These are phyloP conservation scores for Cebidichthys violaceus DNA, from an alignment of 2,113 vertebrate genomes.

Conservation along the genomic window DNA sequence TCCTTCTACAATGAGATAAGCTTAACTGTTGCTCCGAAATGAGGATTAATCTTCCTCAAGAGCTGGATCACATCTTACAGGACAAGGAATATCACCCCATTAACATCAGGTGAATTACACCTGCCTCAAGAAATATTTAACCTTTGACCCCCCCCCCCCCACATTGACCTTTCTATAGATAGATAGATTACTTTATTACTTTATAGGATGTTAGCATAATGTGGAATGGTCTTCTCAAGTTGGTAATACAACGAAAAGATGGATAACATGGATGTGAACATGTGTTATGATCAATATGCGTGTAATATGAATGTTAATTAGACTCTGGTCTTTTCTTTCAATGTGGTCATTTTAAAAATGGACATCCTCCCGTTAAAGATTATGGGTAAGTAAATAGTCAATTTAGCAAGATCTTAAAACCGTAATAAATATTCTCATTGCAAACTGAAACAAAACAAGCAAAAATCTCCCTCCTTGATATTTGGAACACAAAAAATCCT, in stretches of 20 bases:
- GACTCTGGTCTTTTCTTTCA: not conserved
- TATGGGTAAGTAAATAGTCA: not conserved
- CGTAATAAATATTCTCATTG: not conserved
- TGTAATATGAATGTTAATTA: not conserved
- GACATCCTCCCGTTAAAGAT: not conserved
- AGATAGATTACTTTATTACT: too few species aligned
- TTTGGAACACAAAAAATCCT: not conserved
- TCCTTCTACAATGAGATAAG: constrained; percentile 3
- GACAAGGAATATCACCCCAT: not conserved
- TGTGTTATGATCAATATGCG: not conserved
- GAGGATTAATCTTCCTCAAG: not conserved
- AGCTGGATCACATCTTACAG: not conserved
- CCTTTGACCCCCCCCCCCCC: not conserved
- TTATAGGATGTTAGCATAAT: not conserved
- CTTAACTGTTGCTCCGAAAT: not conserved
- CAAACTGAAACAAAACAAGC: not conserved
- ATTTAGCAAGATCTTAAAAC: not conserved
- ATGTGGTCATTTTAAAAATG: not conserved
- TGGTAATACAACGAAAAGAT: not conserved
- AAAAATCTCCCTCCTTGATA: not conserved
- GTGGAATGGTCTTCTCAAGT: not conserved
- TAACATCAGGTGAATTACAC: not conserved
- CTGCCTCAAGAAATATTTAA: not conserved
- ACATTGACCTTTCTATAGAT: not conserved
- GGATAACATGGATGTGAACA: not conserved